Percentiles rank a stretch among this genome's conserved stretches.
phyloP scores from a whole-genome alignment of 2,797 vertebrate genomes.

The Chelonia mydas region DNA sequence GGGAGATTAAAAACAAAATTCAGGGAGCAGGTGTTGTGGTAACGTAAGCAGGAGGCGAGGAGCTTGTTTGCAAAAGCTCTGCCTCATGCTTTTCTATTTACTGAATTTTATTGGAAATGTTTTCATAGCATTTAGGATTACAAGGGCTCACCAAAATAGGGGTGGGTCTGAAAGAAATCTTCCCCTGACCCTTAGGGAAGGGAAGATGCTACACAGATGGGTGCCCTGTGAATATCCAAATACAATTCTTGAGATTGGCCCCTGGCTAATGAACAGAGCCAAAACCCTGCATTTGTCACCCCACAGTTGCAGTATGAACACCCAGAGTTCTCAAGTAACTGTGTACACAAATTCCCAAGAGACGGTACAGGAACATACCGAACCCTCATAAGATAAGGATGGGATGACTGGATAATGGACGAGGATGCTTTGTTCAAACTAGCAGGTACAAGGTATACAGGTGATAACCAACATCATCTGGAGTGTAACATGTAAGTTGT shows the following conservation, averaged over 20 bases:
- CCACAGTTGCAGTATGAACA: background rate
- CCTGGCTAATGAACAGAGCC: background rate
- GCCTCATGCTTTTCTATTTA: background rate
- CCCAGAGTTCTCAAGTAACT: background rate
- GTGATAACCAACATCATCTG: background rate
- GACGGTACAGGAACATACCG: too few relatives aligned
- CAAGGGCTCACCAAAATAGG: too few relatives aligned
- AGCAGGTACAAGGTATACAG: background rate
- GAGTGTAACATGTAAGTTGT: background rate
- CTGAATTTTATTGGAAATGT: background rate
- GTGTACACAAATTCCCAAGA: background rate
- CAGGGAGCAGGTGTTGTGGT: conserved; percentile 41
- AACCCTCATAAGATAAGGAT: too few relatives aligned
- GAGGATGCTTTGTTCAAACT: background rate
- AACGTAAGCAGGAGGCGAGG: conserved; percentile 34
- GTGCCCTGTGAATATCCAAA: background rate
- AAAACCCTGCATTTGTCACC: background rate
- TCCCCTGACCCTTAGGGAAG: background rate
- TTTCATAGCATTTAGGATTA: background rate
- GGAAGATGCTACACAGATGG: background rate
- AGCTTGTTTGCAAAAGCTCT: conserved; percentile 43
- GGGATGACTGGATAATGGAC: background rate
- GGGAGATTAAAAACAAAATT: conserved; percentile 36
- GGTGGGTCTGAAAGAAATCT: background rate
- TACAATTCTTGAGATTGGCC: background rate